Conservation (phyloP, 2,113 vertebrate species). For the human (Homo sapiens) region GRCh38 chr2:59682001-59682500, state of each 20-base stretch:
- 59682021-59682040: not conserved
- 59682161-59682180: not conserved
- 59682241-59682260: not conserved
- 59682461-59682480: not conserved
- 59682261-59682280: not conserved
- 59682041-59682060: not conserved
- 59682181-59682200: conserved; percentile 25
- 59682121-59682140: not conserved
- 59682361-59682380: not conserved
- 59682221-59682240: not conserved
- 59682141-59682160: not conserved
- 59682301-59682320: not conserved
- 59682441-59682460: not conserved
- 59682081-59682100: not conserved
- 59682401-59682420: not conserved
- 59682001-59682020: not conserved
- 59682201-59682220: not conserved
- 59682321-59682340: not conserved
- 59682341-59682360: not conserved
- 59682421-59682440: not conserved
- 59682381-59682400: not conserved
- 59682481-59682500: not conserved
- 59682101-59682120: not conserved
- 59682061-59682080: not conserved
- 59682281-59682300: not conserved